phyloP scores from a whole-genome alignment of 2,113 vertebrate species.

The Rhynchomys soricoides region DNA sequence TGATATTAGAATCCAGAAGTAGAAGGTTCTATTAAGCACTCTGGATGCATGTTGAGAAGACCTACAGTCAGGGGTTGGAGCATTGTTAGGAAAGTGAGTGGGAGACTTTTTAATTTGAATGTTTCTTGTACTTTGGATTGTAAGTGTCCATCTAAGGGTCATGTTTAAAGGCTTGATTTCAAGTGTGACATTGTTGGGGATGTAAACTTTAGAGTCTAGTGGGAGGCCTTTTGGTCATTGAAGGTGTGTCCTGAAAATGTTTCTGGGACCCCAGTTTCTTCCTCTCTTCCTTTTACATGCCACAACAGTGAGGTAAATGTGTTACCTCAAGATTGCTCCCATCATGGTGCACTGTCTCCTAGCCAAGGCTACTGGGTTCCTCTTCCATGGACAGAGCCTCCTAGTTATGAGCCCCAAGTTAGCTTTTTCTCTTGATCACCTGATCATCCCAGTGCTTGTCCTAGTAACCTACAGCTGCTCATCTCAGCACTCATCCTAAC shows the following conservation, averaged over 20 bases:
- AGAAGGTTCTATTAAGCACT: neutral
- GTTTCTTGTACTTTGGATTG: neutral
- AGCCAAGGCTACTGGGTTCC: neutral
- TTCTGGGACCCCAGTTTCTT: neutral
- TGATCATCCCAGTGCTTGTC: neutral
- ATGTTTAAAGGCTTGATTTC: neutral
- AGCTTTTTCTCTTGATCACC: neutral
- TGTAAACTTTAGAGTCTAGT: neutral
- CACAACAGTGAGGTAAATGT: neutral
- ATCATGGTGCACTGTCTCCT: neutral
- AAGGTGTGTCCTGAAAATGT: neutral
- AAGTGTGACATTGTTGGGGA: neutral
- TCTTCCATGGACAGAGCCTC: neutral
- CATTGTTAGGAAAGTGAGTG: neutral
- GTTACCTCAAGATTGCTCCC: too few species aligned
- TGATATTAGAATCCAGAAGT: neutral
- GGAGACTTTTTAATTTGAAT: neutral
- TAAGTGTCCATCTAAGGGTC: neutral
- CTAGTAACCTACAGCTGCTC: neutral
- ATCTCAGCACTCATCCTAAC: neutral
- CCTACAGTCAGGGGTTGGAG: neutral
- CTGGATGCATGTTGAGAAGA: neutral
- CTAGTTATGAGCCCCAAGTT: neutral
- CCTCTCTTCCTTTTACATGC: neutral
- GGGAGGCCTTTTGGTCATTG: neutral